Conservation (phyloP, 2,888 invertebrate species). For the Spisula subtruncata region DNA sequence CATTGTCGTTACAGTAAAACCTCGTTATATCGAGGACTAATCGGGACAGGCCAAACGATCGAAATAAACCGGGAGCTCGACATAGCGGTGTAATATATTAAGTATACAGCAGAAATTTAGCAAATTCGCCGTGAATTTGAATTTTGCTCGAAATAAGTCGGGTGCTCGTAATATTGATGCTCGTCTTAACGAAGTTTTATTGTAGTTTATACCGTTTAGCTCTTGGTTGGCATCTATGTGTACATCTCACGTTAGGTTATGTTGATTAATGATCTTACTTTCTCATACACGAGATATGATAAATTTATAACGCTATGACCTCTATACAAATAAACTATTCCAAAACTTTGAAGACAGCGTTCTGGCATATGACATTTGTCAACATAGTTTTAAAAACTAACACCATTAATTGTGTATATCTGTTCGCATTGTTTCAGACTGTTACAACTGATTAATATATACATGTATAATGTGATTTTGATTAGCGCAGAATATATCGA, state of each 20-base stretch:
- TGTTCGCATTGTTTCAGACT: background rate
- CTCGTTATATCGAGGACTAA: too few species aligned
- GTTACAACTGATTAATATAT: background rate
- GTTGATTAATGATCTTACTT: background rate
- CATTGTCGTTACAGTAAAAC: background rate
- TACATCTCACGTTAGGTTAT: background rate
- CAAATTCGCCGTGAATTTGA: too few species aligned
- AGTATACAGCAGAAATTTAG: too few species aligned
- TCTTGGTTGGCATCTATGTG: background rate
- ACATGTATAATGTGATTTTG: background rate
- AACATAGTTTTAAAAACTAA: background rate
- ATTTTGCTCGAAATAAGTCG: too few species aligned
- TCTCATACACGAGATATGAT: background rate
- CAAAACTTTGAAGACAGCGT: background rate
- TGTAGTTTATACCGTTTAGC: background rate
- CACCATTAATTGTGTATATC: background rate
- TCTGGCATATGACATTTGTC: background rate
- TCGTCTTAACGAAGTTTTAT: too few species aligned
- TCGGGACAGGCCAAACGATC: too few species aligned
- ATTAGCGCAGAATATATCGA: too few species aligned
- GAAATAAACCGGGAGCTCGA: too few species aligned
- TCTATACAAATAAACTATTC: background rate
- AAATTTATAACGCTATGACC: slow-evolving; percentile 1
- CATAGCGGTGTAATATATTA: too few species aligned
- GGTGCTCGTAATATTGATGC: too few species aligned